phyloP scores from a whole-genome alignment of 2,113 vertebrate species.

The Numida meleagris region DNA sequence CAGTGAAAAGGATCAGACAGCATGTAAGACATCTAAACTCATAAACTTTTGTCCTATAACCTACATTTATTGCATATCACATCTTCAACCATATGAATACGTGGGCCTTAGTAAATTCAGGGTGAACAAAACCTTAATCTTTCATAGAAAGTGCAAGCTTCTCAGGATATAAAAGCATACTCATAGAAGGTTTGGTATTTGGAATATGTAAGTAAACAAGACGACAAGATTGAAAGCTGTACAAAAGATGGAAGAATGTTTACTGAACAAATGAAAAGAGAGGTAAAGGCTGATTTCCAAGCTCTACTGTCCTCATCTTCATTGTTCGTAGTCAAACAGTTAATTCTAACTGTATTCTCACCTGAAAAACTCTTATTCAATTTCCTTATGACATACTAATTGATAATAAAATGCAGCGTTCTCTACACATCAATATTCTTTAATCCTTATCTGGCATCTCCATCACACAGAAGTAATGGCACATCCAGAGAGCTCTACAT shows the following conservation, averaged over 20 bases:
- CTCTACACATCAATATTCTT: background rate
- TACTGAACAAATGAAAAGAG: background rate
- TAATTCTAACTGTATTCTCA: background rate
- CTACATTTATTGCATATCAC: background rate
- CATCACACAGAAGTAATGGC: background rate
- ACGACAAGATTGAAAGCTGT: background rate
- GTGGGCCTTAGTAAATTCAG: background rate
- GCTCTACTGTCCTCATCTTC: background rate
- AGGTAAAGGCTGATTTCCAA: background rate
- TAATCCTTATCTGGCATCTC: conserved; percentile 7
- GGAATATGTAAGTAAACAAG: background rate
- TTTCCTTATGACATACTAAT: background rate
- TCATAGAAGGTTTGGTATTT: background rate
- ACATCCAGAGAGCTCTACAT: background rate
- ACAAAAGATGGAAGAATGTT: background rate
- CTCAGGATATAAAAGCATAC: background rate
- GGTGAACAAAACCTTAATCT: background rate
- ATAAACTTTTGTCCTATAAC: background rate
- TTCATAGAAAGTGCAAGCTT: background rate
- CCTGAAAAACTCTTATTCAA: background rate
- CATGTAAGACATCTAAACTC: background rate
- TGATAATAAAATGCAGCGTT: background rate
- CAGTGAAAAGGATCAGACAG: background rate
- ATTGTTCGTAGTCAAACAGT: background rate
- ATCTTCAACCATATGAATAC: background rate